phyloP scores from a whole-genome alignment of 1,140 invertebrate genomes.

The Danaus plexippus region DNA sequence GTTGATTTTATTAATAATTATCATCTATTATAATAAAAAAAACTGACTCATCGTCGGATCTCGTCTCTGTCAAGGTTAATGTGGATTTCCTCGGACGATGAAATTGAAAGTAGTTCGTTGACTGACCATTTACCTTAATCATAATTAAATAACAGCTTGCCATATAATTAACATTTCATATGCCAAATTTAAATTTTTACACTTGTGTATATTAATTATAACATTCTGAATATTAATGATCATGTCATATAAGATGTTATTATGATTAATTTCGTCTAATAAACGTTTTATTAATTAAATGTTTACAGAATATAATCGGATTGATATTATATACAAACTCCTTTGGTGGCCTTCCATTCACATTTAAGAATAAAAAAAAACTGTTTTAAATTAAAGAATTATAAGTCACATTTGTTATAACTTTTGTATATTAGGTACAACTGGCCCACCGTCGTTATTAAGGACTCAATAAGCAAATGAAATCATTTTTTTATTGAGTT shows the following conservation, averaged over 20 bases:
- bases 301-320: conserved; percentile 5
- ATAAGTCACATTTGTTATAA: conserved; percentile 43
- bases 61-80: conserved; percentile 26
- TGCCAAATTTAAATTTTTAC: conserved; percentile 12
- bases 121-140: conserved; percentile 14
- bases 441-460: conserved; percentile 56
- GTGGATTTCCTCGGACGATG: conserved; percentile 30
- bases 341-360: conserved; percentile 52
- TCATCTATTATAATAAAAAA: conserved; percentile 9
- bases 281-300: too few species aligned
- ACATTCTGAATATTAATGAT: neutral
- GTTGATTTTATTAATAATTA: too few species aligned
- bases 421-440: conserved; percentile 7
- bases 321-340: conserved; percentile 22
- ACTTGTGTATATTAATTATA: neutral
- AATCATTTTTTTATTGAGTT: conserved; percentile 71
- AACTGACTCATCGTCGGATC: conserved; percentile 31
- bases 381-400: conserved; percentile 7
- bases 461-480: conserved; percentile 71
- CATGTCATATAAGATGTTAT: too few species aligned
- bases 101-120: conserved; percentile 20
- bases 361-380: conserved; percentile 7
- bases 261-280: too few species aligned
- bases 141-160: conserved; percentile 13
- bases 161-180: conserved; percentile 16